A percentile compares a stretch with the other conserved stretches of the same genome.
These are phyloP conservation scores for Neodiprion lecontei DNA, from an alignment of 1,140 invertebrate species.

Conservation along the genomic window DNA sequence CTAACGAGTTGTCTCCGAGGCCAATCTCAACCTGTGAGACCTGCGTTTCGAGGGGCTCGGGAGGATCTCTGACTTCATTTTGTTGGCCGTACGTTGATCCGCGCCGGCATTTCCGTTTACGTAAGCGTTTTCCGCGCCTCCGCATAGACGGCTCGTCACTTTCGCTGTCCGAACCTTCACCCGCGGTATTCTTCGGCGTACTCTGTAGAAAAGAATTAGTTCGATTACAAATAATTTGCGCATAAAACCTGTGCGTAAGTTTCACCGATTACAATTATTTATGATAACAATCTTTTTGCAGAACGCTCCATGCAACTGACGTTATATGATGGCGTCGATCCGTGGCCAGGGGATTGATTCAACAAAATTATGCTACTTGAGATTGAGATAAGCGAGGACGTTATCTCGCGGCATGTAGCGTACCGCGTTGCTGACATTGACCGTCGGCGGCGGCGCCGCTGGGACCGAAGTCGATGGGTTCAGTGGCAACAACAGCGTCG, in stretches of 20 bases:
- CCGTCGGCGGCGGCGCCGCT: constrained; percentile 21
- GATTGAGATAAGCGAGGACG: not conserved
- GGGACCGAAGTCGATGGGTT: constrained; percentile 11
- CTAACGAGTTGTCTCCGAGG: constrained; percentile 48
- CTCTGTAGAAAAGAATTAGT: not conserved
- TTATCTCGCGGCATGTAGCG: constrained; percentile 25
- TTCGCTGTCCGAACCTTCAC: constrained; percentile 34
- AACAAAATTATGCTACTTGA: constrained; percentile 3
- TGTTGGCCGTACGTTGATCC: constrained; percentile 54
- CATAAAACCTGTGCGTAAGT: no score
- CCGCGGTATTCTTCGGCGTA: not conserved
- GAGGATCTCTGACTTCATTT: constrained; percentile 55
- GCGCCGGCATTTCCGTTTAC: constrained; percentile 52
- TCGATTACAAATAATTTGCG: not conserved
- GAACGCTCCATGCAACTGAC: no score
- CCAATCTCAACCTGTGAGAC: constrained; percentile 50
- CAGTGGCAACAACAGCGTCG: constrained; percentile 21
- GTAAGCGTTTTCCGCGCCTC: constrained; percentile 48
- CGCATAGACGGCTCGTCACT: constrained; percentile 42
- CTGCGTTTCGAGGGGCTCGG: constrained; percentile 53
- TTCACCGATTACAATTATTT: no score
- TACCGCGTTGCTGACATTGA: constrained; percentile 34
- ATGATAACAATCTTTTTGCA: no score
- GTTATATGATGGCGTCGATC: constrained; percentile 15
- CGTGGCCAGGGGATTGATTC: not conserved